These are phyloP conservation scores for Hyaena hyaena DNA, from an alignment of 2,113 vertebrate genomes.

Conservation along the genomic window DNA sequence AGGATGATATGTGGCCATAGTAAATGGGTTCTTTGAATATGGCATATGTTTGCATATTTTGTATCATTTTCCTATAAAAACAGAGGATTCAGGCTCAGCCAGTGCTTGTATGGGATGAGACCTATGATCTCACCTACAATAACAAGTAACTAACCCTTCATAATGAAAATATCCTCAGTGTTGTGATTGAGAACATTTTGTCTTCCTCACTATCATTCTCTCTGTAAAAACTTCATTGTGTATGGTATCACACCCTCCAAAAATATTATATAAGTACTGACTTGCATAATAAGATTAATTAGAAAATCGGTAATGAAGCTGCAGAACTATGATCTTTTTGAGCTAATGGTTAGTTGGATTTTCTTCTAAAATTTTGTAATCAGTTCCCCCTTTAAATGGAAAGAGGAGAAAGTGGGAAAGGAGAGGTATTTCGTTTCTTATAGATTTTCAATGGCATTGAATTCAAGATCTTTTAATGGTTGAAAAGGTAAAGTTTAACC, in stretches of 20 bases:
- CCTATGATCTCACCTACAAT: neutral
- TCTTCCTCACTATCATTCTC: neutral
- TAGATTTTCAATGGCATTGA: conserved; percentile 42
- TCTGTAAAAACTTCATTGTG: neutral
- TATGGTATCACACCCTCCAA: neutral
- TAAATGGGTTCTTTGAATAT: conserved; percentile 17
- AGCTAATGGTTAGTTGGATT: conserved; percentile 21
- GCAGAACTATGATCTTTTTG: neutral
- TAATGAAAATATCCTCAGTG: neutral
- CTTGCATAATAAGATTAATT: neutral
- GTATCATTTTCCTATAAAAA: conserved; percentile 2
- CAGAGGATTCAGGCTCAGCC: neutral
- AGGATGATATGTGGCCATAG: conserved; percentile 16
- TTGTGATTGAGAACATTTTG: neutral
- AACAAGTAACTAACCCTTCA: neutral
- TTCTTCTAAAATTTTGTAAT: conserved; percentile 29
- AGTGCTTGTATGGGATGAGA: neutral
- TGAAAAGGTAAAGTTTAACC: neutral
- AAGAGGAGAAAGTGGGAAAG: neutral
- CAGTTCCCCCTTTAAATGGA: conserved; percentile 44
- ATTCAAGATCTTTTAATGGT: conserved; percentile 31
- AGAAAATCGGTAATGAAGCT: conserved; percentile 24
- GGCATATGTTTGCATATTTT: conserved; percentile 10
- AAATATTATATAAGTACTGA: neutral
- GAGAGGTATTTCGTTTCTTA: neutral